phyloP scores from a whole-genome alignment of 2,797 vertebrate genomes.

The Halcyon badia region DNA sequence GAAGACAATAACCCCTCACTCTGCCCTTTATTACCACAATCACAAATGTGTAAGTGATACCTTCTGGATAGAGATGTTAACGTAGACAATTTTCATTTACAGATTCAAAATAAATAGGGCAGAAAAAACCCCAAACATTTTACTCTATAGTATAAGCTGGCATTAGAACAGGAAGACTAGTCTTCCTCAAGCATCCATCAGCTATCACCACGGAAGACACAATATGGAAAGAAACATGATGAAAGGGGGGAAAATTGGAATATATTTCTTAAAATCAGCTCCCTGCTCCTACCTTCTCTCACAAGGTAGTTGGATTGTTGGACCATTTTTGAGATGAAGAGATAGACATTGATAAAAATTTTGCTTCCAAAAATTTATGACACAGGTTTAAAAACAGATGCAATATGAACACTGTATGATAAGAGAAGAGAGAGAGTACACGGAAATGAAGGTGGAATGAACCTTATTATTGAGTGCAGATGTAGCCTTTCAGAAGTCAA shows the following conservation, averaged over 20 bases:
- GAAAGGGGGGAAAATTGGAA: neutral
- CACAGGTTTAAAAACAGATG: neutral
- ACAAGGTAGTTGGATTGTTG: neutral
- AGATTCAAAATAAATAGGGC: neutral
- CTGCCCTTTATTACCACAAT: neutral
- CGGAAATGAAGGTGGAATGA: neutral
- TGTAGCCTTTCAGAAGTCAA: neutral
- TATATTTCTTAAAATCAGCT: neutral
- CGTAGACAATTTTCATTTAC: neutral
- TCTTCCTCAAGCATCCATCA: neutral
- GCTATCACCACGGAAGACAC: neutral
- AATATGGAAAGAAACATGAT: neutral
- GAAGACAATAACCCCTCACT: neutral
- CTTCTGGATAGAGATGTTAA: neutral
- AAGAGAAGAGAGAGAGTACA: rapidly evolving
- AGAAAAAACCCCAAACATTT: neutral
- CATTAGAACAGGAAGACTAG: neutral
- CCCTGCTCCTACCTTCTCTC: too few species aligned
- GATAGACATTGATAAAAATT: neutral
- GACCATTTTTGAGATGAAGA: neutral
- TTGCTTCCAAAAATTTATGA: neutral
- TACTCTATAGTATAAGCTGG: neutral
- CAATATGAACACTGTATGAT: neutral
- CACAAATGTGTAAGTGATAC: neutral
- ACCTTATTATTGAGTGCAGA: neutral